A percentile compares a stretch with the other conserved stretches of the same genome.
phyloP scores from a whole-genome alignment of 2,797 vertebrate species.

The Trachurus trachurus region DNA sequence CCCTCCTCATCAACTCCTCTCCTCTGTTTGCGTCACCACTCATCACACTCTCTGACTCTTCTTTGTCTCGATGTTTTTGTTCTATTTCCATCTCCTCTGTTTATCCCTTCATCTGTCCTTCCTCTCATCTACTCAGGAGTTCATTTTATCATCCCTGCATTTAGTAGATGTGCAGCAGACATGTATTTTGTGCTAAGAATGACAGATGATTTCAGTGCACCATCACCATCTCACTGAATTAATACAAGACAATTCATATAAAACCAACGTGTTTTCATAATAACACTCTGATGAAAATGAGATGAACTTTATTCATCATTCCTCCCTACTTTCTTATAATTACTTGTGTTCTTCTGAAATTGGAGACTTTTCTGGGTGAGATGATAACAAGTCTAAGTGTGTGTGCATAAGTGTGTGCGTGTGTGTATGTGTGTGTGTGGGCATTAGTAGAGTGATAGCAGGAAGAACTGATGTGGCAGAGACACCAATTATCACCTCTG shows the following conservation, averaged over 20 bases:
- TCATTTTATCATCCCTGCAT: not conserved
- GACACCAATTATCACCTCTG: constrained; percentile 68
- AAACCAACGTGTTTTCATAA: too few species aligned
- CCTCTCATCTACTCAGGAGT: not conserved
- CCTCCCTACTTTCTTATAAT: not conserved
- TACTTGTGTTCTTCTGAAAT: not conserved
- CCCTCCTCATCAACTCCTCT: constrained; percentile 10
- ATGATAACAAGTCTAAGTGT: not conserved
- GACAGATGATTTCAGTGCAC: not conserved
- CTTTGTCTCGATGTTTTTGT: constrained; percentile 20
- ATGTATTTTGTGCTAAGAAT: not conserved
- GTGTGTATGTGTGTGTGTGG: constrained; percentile 11
- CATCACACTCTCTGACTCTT: not conserved
- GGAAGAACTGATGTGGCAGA: not conserved
- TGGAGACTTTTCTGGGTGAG: not conserved
- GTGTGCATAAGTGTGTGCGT: constrained; percentile 1
- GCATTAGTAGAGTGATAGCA: not conserved
- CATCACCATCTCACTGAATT: not conserved
- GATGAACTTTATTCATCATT: not conserved
- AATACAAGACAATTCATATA: not conserved
- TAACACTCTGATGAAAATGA: not conserved
- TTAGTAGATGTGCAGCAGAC: constrained; percentile 3
- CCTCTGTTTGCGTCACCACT: constrained; percentile 39
- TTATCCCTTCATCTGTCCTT: not conserved
- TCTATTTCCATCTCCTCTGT: not conserved